Conservation (phyloP, 2,113 vertebrate species). For the Calcarius ornatus region DNA sequence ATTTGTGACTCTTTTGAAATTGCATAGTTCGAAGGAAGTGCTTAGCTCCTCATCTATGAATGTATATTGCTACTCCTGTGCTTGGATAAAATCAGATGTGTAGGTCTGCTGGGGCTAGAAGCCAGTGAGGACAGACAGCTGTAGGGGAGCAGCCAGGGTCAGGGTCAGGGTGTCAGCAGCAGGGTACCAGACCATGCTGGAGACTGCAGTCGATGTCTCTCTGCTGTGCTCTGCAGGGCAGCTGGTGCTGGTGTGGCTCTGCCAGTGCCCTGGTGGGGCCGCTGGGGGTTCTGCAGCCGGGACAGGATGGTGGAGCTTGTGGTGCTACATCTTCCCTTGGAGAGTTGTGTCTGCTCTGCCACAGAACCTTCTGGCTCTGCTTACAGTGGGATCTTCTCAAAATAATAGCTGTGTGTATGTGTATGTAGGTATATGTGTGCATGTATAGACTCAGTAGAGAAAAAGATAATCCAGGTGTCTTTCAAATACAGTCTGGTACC, state of each 20-base stretch:
- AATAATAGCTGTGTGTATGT: accelerated
- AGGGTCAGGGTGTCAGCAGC: background rate
- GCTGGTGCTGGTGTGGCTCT: accelerated
- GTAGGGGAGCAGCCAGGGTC: background rate
- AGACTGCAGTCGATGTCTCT: background rate
- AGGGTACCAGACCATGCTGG: accelerated
- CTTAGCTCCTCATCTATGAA: background rate
- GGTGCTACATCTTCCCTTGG: background rate
- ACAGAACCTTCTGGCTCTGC: background rate
- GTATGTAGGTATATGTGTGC: background rate
- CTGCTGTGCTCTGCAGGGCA: accelerated
- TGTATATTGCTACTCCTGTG: background rate
- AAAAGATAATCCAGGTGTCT: background rate
- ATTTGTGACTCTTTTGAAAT: background rate
- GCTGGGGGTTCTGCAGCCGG: background rate
- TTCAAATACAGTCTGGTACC: background rate
- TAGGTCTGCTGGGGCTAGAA: background rate
- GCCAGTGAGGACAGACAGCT: no score
- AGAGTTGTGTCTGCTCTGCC: background rate
- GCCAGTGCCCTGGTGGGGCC: background rate
- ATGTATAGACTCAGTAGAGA: background rate
- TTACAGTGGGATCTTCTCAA: background rate
- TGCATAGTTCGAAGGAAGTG: background rate
- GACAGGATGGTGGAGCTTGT: background rate
- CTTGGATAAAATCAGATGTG: background rate